phyloP scores from a whole-genome alignment of 2,797 vertebrate genomes.

The Gymnocypris eckloni region DNA sequence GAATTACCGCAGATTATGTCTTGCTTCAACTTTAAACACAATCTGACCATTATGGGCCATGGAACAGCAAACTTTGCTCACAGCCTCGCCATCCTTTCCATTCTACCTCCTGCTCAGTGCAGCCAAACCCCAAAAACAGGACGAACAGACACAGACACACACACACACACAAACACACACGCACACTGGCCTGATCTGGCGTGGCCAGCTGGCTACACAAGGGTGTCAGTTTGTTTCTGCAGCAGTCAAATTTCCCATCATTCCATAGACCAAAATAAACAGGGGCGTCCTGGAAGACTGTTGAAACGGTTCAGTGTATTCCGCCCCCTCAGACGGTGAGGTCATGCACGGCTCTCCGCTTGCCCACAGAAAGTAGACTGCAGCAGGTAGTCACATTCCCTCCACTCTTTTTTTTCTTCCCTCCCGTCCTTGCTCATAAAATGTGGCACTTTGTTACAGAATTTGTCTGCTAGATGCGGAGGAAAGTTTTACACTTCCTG shows the following conservation, averaged over 20 bases:
- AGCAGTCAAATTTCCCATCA: conserved; percentile 84
- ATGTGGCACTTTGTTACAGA: conserved; percentile 67
- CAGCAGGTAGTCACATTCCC: conserved; percentile 52
- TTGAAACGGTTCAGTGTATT: conserved; percentile 68
- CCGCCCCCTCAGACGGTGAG: conserved; percentile 66
- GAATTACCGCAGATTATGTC: conserved; percentile 60
- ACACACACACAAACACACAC: conserved; percentile 27
- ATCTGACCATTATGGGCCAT: conserved; percentile 59
- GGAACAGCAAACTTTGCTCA: conserved; percentile 66
- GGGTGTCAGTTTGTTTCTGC: conserved; percentile 78
- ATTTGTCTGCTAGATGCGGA: conserved; percentile 59
- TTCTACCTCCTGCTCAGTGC: conserved; percentile 57
- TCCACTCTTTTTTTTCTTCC: conserved; percentile 16
- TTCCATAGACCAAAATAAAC: conserved; percentile 83
- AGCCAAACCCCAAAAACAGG: conserved; percentile 58
- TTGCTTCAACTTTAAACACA: conserved; percentile 66
- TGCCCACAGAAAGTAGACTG: conserved; percentile 46
- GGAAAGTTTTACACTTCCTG: conserved; percentile 63
- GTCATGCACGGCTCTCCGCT: conserved; percentile 60
- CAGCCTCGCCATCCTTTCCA: conserved; percentile 67
- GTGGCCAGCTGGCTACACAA: conserved; percentile 61
- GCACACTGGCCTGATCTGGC: conserved; percentile 56
- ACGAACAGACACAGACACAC: neutral
- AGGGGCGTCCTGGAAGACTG: conserved; percentile 69
- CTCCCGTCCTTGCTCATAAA: conserved; percentile 53